Conservation (phyloP, 2,113 vertebrate species). For the Hippocampus barbouri region DNA sequence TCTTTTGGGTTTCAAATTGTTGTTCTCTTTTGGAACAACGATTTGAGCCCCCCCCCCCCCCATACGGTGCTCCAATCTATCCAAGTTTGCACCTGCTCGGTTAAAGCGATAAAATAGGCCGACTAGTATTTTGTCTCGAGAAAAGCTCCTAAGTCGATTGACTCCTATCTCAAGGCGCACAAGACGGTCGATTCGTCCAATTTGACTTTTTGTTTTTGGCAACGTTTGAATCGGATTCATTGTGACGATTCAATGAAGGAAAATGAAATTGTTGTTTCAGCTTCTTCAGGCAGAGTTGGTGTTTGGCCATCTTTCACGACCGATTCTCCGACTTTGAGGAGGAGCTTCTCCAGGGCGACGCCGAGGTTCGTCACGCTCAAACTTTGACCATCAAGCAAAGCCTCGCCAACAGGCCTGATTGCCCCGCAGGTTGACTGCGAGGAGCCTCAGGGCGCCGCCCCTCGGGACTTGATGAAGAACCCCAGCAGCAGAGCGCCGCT, state of each 20-base stretch:
- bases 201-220: not conserved
- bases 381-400: no score
- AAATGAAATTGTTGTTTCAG: constrained; percentile 61
- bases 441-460: constrained; percentile 38
- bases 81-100: not conserved
- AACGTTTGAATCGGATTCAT: no score
- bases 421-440: constrained; percentile 21
- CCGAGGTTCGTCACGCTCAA: constrained; percentile 55
- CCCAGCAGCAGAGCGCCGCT: constrained; percentile 47
- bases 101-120: no score
- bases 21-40: no score
- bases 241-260: not conserved
- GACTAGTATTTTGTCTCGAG: no score
- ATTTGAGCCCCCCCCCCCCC: no score
- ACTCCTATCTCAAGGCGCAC: not conserved
- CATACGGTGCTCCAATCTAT: no score
- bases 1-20: no score
- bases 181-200: not conserved
- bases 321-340: constrained; percentile 87
- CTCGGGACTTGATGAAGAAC: constrained; percentile 35
- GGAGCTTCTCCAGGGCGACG: constrained; percentile 78
- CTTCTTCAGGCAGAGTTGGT: constrained; percentile 88
- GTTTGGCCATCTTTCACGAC: constrained; percentile 87
- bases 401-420: not conserved
- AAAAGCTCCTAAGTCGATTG: no score